Base-by-base conservation (phyloP, 2,113 vertebrate genomes). In the Ailuropoda melanoleuca region DNA sequence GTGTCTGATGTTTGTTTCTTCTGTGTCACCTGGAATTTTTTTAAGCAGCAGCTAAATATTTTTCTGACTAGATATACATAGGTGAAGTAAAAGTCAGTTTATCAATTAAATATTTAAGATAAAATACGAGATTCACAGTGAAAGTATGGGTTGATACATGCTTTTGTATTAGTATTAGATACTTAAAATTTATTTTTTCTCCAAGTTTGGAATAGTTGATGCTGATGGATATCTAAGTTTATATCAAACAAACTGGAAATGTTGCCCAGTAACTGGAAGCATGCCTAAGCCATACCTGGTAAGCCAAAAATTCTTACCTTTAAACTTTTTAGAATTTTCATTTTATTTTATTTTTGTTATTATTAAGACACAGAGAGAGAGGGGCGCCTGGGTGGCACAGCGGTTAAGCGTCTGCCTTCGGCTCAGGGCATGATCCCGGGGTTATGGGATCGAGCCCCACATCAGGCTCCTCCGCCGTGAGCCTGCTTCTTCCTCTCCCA, bases 141-240 rank as follows among this genome's bases (percentile, higher is more conserved):
- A 77, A 9, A 12, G 6, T 90, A 62, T 77, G 31, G 31, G 17
- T 64, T 12, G 95, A 46, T 34, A 6, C 17, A 2, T 66, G 31
- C 14, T 66, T 66, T 66, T 66, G 77, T 1, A 75, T 87, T 90
- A 95, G 48, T 80, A 92, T 66, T 95, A 90, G 97, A 83, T 31
- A 46, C 37, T 72, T 13, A 39, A 80, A 55, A n/a, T 10, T 82
- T 29, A 14, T 96, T 93, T 58, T 96, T 92, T 48, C 97, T 90
- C 95, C 77, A 97, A 99, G 99, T 99, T 99, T 97, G 99, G 99
- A 96, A 99, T 99, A 93, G 99, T 99, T 92, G 99, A 99, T 98
- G 99, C 99, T 95, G 99, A 99, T 95, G 99, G 99, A 97, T 99
- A 98, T 96, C 99, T 99, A 98, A 99, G 99, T 98, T 99, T 99